A percentile compares a stretch with the other conserved stretches of the same genome.
Evolutionary conservation across 2,797 vertebrate species (phyloP).

Genomic region (Chloroceryle inda): DNA sequence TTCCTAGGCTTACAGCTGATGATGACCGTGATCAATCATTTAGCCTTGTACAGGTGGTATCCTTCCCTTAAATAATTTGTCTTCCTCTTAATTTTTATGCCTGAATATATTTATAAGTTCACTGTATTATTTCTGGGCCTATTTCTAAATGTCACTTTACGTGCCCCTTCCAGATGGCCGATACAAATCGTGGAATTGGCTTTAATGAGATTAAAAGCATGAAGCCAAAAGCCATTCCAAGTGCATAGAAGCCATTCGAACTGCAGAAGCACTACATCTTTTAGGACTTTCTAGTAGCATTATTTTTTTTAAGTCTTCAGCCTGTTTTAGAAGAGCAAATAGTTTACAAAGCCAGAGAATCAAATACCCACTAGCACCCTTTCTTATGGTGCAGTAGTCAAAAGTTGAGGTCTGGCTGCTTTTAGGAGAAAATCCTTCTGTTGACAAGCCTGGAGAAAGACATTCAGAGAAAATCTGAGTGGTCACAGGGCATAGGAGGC

Average conservation of each 20-base stretch:
- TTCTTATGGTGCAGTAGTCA: neutral
- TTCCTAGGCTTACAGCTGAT: neutral
- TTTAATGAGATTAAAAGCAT: neutral
- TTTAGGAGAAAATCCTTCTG: neutral
- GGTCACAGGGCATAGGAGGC: neutral
- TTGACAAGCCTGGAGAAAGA: neutral
- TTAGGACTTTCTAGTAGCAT: neutral
- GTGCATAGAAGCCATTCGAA: neutral
- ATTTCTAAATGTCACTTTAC: conserved; percentile 36
- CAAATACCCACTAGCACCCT: neutral
- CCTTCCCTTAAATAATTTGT: conserved; percentile 27
- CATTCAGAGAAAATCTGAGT: neutral
- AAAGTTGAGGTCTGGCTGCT: neutral
- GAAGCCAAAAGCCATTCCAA: too few relatives aligned
- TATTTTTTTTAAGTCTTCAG: neutral
- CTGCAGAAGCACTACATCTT: neutral
- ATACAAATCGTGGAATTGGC: neutral
- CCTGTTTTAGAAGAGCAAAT: neutral
- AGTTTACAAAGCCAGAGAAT: neutral
- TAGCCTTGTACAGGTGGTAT: conserved; percentile 7
- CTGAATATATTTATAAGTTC: conserved; percentile 65
- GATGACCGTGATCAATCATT: conserved; percentile 7
- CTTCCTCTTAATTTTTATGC: conserved; percentile 25
- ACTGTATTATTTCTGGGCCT: conserved; percentile 42
- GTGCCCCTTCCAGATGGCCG: neutral